Evolutionary conservation across 2,113 vertebrate species (phyloP), one percentile per base, ranked within the genome.

Genomic region (Callithrix jacchus): DNA sequence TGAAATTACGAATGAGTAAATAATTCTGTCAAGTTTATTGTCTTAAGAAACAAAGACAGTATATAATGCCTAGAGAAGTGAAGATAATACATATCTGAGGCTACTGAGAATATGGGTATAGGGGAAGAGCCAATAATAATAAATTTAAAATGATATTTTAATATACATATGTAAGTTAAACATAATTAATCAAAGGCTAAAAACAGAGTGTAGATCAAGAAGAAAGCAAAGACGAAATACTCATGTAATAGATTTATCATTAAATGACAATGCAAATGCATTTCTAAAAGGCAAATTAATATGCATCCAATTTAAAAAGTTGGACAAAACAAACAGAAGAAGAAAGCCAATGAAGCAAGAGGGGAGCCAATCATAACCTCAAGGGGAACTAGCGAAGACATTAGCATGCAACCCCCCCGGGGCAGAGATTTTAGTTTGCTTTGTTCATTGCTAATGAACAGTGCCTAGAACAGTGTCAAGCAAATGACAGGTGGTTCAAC

Each of bases 271-370:
- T 56, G 37, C 18, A 93, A 79, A 79, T 66, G 5, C 3, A 74
- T 90, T 84, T 30, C 14, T 37, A 64, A 66, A 45, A 66, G 10
- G 21, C 3, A 84, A 89, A 87, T 32, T 84, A 83, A 61, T 35
- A 84, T 80, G 30, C 0, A 83, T 10, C 6, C 3, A 71, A 52
- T 47, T 18, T 54, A 71, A 68, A 93, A 96, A 16, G 14, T 54
- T 94, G 42, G n/a, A 9, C 40, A 40, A 90, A 91, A 40, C 25
- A 89, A 47, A 89, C 8, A 52, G 61, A 90, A 68, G 49, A 89
- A 80, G 45, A 89, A 92, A 79, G 2, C 17, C 10, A 64, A 30
- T 2, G 14, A 27, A 87, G 35, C 4, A 73, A 87, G 58, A 42
- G 14, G 18, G 16, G 2, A 76, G 16, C 0, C 3, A 6, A 30